phyloP scores from a whole-genome alignment of 2,888 invertebrate species.

The Patella caerulea region DNA sequence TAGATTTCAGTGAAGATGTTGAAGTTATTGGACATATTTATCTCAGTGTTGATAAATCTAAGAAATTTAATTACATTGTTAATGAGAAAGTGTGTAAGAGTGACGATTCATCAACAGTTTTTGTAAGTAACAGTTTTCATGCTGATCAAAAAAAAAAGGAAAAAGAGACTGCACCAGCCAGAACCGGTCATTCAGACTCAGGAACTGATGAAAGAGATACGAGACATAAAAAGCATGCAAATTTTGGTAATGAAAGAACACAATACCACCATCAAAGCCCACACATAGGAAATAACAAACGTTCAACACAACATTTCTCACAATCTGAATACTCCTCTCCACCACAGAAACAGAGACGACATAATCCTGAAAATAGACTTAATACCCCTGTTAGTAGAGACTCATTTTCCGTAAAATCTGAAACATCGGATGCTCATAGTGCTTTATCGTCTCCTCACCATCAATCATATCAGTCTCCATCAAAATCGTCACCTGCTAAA shows the following conservation, averaged over 20 bases:
- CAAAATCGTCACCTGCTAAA: no score
- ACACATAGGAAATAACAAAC: neutral
- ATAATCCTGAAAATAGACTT: neutral
- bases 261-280: neutral
- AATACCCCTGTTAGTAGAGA: neutral
- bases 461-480: neutral
- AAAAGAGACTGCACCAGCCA: neutral
- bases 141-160: slow-evolving; percentile 17
- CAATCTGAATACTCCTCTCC: neutral
- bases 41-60: slow-evolving; percentile 37
- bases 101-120: slow-evolving; percentile 38
- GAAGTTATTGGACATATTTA: slow-evolving; percentile 42
- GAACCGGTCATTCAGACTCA: neutral
- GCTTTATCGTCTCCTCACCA: neutral
- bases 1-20: slow-evolving; percentile 39
- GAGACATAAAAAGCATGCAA: neutral
- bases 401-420: no score
- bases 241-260: neutral
- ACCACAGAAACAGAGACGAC: neutral
- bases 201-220: neutral
- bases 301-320: neutral
- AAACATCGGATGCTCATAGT: neutral
- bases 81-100: slow-evolving; percentile 43
- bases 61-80: slow-evolving; percentile 38
- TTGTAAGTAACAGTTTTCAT: slow-evolving; percentile 42